Percentiles rank a stretch among this genome's conserved stretches.
Conservation (phyloP, 2,888 invertebrate genomes). For the Nephrotoma appendiculata region DNA sequence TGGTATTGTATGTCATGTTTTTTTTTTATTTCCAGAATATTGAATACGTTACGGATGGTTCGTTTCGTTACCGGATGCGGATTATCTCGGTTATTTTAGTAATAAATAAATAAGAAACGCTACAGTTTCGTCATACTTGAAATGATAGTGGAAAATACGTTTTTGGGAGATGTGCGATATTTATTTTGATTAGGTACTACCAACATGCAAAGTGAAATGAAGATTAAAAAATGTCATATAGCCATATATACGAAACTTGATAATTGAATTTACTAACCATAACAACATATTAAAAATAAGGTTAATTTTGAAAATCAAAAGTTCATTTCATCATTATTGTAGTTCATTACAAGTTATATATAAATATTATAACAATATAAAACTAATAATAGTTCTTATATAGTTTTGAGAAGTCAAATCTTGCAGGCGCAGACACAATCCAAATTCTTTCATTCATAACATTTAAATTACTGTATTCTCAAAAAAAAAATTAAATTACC, state of each 20-base stretch:
- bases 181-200: neutral
- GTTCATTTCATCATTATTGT: neutral
- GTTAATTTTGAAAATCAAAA: neutral
- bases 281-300: too few species aligned
- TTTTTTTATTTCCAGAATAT: neutral
- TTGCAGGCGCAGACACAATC: neutral
- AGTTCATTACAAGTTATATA: neutral
- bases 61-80: neutral
- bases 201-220: too few species aligned
- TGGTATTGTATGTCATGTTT: neutral
- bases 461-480: neutral
- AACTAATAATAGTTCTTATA: neutral
- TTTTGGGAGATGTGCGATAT: neutral
- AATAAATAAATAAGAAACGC: neutral
- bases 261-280: neutral
- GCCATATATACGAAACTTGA: too few species aligned
- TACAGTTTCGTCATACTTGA: neutral
- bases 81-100: neutral
- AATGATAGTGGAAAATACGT: neutral
- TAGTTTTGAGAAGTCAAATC: neutral
- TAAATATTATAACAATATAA: neutral
- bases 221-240: too few species aligned
- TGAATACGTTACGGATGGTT: neutral
- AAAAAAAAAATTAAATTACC: neutral
- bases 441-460: neutral